Percentiles rank a stretch among this genome's conserved stretches.
These are phyloP conservation scores for Hyles euphorbiae DNA, from an alignment of 1,140 invertebrate genomes.

Conservation along the genomic window DNA sequence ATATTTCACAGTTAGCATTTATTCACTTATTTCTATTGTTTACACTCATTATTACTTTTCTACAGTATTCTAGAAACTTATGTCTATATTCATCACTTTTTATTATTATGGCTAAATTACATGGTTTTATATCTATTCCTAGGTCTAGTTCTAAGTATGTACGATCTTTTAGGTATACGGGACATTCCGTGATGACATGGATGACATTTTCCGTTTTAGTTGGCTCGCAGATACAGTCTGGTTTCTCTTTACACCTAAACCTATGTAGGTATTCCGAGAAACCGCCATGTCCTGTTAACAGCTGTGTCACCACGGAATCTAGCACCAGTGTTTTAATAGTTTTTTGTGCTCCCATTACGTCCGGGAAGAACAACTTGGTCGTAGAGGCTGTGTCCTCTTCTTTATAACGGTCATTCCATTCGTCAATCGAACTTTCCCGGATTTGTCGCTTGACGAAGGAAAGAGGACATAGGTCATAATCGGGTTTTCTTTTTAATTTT, in stretches of 20 bases:
- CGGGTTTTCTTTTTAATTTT: constrained; percentile 6
- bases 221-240: constrained; percentile 10
- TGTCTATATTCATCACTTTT: no score
- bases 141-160: no score
- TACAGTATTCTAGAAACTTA: no score
- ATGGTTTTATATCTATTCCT: no score
- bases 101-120: no score
- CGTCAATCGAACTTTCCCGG: constrained; percentile 1
- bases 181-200: constrained; percentile 1
- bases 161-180: no score
- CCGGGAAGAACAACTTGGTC: constrained; percentile 9
- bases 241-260: neutral
- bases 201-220: neutral
- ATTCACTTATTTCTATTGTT: no score
- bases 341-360: neutral
- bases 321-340: neutral
- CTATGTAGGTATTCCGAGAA: constrained; percentile 11
- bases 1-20: no score
- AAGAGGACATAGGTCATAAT: constrained; percentile 9
- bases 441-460: constrained; percentile 5
- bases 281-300: constrained; percentile 10
- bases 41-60: no score
- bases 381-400: neutral
- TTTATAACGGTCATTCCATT: constrained; percentile 15
- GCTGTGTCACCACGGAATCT: neutral